These are phyloP conservation scores for Caenorhabditis brenneri DNA, from an alignment of 1,140 invertebrate species.

Conservation along the genomic window DNA sequence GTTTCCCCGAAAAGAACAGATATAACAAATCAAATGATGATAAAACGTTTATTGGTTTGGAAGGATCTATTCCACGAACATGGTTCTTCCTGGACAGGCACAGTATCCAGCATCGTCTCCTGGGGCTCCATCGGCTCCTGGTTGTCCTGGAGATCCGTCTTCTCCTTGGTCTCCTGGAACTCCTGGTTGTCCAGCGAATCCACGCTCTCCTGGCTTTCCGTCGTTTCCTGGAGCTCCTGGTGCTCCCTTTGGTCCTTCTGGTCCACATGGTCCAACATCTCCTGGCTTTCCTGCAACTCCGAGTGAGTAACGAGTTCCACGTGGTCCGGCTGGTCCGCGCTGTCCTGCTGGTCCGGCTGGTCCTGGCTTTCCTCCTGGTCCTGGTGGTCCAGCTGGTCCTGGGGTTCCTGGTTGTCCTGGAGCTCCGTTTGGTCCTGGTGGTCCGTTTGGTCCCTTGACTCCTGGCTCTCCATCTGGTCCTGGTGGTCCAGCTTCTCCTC, in stretches of 20 bases:
- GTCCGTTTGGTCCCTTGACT: conserved; percentile 46
- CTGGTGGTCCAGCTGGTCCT: conserved; percentile 45
- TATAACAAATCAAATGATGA: neutral
- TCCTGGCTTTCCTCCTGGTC: conserved; percentile 42
- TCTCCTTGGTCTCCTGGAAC: conserved; percentile 3
- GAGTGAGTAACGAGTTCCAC: neutral
- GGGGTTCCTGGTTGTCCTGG: conserved; percentile 40
- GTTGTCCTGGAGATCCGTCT: neutral
- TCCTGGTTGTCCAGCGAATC: conserved; percentile 6
- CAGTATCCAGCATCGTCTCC: conserved; percentile 27
- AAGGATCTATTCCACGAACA: neutral
- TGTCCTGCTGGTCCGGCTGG: conserved; percentile 40
- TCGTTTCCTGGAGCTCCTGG: conserved; percentile 35
- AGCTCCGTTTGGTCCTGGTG: conserved; percentile 49
- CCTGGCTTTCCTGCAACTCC: conserved; percentile 9
- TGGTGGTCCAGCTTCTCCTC: conserved; percentile 48
- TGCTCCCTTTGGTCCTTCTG: conserved; percentile 25
- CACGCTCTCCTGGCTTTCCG: conserved; percentile 36
- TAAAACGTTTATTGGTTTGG: neutral
- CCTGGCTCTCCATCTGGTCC: conserved; percentile 42
- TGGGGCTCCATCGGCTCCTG: conserved; percentile 15
- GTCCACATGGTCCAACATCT: neutral
- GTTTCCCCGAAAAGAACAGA: neutral
- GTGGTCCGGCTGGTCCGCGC: conserved; percentile 30
- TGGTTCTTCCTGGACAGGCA: conserved; percentile 9